Evolutionary conservation across 2,113 vertebrate genomes (phyloP).

Genomic region (Entomyzon cyanotis): DNA sequence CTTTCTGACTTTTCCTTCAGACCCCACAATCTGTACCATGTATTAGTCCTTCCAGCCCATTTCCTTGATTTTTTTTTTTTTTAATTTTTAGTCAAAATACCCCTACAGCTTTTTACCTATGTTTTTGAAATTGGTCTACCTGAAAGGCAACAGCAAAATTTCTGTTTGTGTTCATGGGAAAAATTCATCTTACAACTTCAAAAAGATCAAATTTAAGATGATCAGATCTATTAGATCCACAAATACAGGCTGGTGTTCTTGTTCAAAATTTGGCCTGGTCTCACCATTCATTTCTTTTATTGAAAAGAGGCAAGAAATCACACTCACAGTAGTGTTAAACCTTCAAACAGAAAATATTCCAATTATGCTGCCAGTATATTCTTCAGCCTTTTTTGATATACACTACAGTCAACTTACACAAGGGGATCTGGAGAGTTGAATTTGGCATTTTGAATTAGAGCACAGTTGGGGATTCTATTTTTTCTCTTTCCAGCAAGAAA

Average conservation of each 20-base stretch:
- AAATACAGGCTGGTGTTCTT: neutral
- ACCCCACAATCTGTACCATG: neutral
- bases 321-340: neutral
- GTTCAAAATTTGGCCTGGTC: neutral
- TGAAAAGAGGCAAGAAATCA: neutral
- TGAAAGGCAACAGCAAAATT: neutral
- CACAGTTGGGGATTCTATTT: fast-evolving
- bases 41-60: neutral
- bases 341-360: neutral
- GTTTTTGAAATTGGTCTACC: neutral
- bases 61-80: neutral
- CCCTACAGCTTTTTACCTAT: neutral
- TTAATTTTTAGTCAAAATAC: neutral
- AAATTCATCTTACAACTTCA: neutral
- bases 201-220: neutral
- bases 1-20: neutral
- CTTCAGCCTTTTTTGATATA: neutral
- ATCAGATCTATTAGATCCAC: neutral
- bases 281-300: neutral
- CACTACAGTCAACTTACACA: neutral
- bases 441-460: neutral
- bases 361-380: neutral
- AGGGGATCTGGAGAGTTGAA: neutral
- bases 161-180: neutral
- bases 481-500: neutral